A percentile compares a stretch with the other conserved stretches of the same genome.
These are phyloP conservation scores for Amorpha juglandis DNA, from an alignment of 2,888 invertebrate species.

Conservation along the genomic window DNA sequence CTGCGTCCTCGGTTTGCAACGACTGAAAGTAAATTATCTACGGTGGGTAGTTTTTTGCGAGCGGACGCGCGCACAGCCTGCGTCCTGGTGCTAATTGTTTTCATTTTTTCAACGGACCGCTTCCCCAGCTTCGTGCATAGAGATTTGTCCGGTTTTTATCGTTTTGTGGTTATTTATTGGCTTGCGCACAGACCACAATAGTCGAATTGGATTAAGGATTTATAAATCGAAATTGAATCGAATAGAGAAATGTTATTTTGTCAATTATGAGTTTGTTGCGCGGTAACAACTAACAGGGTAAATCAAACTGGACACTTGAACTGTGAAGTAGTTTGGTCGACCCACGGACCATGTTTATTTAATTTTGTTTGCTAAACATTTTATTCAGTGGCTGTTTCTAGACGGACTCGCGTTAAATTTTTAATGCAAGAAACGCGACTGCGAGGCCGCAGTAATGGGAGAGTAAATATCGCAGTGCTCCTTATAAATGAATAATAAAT, in stretches of 20 bases:
- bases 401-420: conserved; percentile 68
- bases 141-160: conserved; percentile 51
- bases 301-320: conserved; percentile 29
- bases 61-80: conserved; percentile 47
- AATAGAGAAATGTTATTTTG: conserved; percentile 10
- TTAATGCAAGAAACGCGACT: conserved; percentile 75
- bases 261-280: not conserved
- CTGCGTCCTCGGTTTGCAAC: conserved; percentile 50
- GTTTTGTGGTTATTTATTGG: conserved; percentile 51
- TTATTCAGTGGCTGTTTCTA: conserved; percentile 48
- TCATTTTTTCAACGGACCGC: conserved; percentile 54
- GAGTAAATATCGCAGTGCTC: conserved; percentile 78
- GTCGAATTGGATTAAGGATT: conserved; percentile 46
- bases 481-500: conserved; percentile 79
- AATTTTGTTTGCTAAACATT: conserved; percentile 53
- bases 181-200: conserved; percentile 41
- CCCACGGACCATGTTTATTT: conserved; percentile 45
- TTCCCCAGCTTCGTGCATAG: conserved; percentile 47
- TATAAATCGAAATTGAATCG: conserved; percentile 29
- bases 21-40: conserved; percentile 73
- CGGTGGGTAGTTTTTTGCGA: conserved; percentile 54
- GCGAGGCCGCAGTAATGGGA: conserved; percentile 70
- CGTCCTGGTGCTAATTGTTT: conserved; percentile 61
- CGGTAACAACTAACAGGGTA: conserved; percentile 28
- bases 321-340: conserved; percentile 22